A percentile compares a stretch with the other conserved stretches of the same genome.
Conservation (phyloP, 1,140 invertebrate genomes). For the Epicauta chinensis region DNA sequence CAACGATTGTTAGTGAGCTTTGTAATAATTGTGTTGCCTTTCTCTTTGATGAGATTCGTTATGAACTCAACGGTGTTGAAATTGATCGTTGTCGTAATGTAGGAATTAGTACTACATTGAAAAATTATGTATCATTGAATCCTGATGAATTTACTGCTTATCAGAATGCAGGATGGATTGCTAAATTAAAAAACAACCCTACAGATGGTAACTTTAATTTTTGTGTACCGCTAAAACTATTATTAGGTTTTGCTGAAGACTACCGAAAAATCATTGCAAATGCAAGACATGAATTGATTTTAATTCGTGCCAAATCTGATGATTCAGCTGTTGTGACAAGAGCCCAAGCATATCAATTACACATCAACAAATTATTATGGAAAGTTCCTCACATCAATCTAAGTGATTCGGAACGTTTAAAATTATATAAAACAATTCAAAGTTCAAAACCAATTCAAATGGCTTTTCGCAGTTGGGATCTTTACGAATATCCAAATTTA, state of each 20-base stretch:
- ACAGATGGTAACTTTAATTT: constrained; percentile 36
- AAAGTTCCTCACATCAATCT: too few relatives aligned
- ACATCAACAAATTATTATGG: too few relatives aligned
- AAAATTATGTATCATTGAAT: constrained; percentile 35
- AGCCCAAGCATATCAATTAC: neutral
- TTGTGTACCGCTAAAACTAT: constrained; percentile 38
- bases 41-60: constrained; percentile 45
- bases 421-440: too few relatives aligned
- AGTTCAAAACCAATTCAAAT: too few relatives aligned
- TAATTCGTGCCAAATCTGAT: constrained; percentile 37
- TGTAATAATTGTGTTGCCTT: constrained; percentile 39
- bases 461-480: too few relatives aligned
- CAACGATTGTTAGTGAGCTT: constrained; percentile 20
- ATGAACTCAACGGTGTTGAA: constrained; percentile 43
- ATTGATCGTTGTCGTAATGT: constrained; percentile 42
- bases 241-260: constrained; percentile 45
- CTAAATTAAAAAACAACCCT: constrained; percentile 8
- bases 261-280: constrained; percentile 44
- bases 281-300: constrained; percentile 44
- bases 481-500: too few relatives aligned
- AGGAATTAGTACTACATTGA: constrained; percentile 41
- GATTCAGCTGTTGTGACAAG: constrained; percentile 14
- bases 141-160: constrained; percentile 22
- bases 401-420: too few relatives aligned
- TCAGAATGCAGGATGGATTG: constrained; percentile 34